A percentile compares a stretch with the other conserved stretches of the same genome.
phyloP scores from a whole-genome alignment of 2,888 invertebrate genomes.

The Punctoribates punctum region DNA sequence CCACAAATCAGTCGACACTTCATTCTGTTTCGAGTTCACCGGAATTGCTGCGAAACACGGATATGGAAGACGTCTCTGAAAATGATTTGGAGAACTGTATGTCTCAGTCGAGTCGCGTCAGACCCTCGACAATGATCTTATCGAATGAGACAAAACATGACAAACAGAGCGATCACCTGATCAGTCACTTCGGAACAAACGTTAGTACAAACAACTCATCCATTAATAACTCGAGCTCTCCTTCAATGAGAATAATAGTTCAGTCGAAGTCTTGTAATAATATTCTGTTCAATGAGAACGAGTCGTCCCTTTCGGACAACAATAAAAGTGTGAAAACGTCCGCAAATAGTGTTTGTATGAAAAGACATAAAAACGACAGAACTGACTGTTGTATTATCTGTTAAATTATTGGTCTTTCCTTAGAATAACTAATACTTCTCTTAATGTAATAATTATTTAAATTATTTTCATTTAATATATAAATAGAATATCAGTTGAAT shows the following conservation, averaged over 20 bases:
- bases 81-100: conserved; percentile 27
- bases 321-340: background rate
- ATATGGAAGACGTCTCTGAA: conserved; percentile 21
- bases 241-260: conserved; percentile 44
- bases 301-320: background rate
- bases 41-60: conserved; percentile 38
- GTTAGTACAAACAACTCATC: conserved; percentile 26
- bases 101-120: conserved; percentile 14
- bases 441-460: conserved; percentile 3
- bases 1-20: conserved; percentile 9
- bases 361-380: conserved; percentile 38
- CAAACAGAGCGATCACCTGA: conserved; percentile 24
- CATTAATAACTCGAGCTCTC: conserved; percentile 35
- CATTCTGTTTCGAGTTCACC: conserved; percentile 45
- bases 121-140: conserved; percentile 25
- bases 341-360: conserved; percentile 18
- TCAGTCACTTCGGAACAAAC: conserved; percentile 18
- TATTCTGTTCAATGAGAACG: conserved; percentile 41
- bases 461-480: background rate
- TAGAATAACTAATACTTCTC: background rate
- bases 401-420: conserved; percentile 24
- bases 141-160: conserved; percentile 33
- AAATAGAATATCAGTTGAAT: background rate
- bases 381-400: conserved; percentile 41
- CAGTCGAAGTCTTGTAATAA: conserved; percentile 46